A percentile compares a stretch with the other conserved stretches of the same genome.
These are phyloP conservation scores for Aramus guarauna DNA, from an alignment of 2,113 vertebrate genomes.

Conservation along the genomic window DNA sequence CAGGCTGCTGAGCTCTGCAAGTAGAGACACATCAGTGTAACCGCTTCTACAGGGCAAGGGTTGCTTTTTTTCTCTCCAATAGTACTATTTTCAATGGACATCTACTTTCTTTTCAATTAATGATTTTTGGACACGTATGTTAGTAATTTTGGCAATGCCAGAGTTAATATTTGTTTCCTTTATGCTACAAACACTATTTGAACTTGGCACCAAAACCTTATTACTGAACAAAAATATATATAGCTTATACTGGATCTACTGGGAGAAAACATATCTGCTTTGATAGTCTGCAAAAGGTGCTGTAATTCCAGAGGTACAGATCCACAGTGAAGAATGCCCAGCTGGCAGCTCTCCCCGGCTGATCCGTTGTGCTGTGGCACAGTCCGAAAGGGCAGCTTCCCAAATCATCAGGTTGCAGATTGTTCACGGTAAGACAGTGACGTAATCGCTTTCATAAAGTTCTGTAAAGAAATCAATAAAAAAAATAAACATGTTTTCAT, in stretches of 20 bases:
- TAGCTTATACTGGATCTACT: not conserved
- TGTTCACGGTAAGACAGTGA: not conserved
- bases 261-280: not conserved
- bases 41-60: not conserved
- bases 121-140: not conserved
- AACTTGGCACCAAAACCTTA: not conserved
- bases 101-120: not conserved
- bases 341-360: not conserved
- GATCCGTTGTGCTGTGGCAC: accelerated
- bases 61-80: not conserved
- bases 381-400: not conserved
- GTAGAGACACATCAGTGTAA: not conserved
- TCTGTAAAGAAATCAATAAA: not conserved
- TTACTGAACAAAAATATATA: not conserved
- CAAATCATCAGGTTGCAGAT: not conserved
- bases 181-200: not conserved
- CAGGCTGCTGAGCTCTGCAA: not conserved
- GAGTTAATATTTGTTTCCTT: not conserved
- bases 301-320: not conserved
- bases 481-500: not conserved
- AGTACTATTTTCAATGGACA: not conserved
- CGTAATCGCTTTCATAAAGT: not conserved
- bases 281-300: not conserved
- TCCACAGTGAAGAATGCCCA: no score
- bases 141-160: not conserved